These are phyloP conservation scores for Pocillopora grandis DNA, from an alignment of 92 coral and sea anemone genomes.

Conservation along the genomic window DNA sequence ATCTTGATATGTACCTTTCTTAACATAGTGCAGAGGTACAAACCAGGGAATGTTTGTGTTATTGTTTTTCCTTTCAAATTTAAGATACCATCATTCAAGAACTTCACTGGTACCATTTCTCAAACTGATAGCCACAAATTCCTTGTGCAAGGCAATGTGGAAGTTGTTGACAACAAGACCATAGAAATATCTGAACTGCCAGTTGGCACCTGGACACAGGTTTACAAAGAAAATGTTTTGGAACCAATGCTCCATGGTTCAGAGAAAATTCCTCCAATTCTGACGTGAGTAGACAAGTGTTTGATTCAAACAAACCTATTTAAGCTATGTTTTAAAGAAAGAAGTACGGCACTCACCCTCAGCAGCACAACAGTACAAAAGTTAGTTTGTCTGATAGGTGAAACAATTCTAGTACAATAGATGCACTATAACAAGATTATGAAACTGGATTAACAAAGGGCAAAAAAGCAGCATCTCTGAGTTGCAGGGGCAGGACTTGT, in stretches of 20 bases:
- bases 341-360: too few species aligned
- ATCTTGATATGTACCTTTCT: too few species aligned
- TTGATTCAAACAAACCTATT: background rate
- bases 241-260: slow-evolving; percentile 98
- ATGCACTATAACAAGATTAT: too few species aligned
- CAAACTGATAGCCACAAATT: slow-evolving; percentile 67
- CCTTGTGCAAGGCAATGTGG: slow-evolving; percentile 67
- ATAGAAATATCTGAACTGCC: slow-evolving; percentile 91
- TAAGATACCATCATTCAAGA: slow-evolving; percentile 88
- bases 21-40: too few species aligned
- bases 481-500: too few species aligned
- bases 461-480: too few species aligned
- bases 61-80: background rate
- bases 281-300: slow-evolving; percentile 66
- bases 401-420: too few species aligned
- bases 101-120: slow-evolving; percentile 77
- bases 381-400: too few species aligned
- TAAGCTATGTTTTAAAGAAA: too few species aligned
- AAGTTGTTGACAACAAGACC: slow-evolving; percentile 75
- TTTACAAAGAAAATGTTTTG: slow-evolving; percentile 88
- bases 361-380: too few species aligned
- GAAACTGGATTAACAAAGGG: too few species aligned
- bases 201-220: slow-evolving; percentile 86
- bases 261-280: slow-evolving; percentile 78
- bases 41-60: background rate